Conservation (phyloP, 37 sponge, comb jelly and placozoan species). For the Spongilla lacustris region DNA sequence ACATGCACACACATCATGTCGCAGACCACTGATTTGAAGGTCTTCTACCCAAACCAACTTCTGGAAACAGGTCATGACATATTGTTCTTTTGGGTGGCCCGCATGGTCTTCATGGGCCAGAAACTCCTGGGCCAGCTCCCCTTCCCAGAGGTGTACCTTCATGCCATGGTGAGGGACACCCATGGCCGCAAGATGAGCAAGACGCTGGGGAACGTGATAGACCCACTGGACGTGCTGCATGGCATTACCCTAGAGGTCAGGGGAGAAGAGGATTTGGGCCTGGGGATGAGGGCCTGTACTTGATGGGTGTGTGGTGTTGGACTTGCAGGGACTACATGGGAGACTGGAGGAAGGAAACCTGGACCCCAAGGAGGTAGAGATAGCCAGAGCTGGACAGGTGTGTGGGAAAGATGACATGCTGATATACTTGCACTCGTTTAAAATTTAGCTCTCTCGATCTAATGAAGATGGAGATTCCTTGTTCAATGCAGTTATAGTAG, state of each 20-base stretch:
- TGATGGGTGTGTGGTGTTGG: not conserved
- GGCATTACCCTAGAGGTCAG: conserved; percentile 89
- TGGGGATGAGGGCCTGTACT: conserved; percentile 1
- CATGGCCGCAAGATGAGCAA: conserved; percentile 99
- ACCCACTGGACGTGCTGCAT: conserved; percentile 88
- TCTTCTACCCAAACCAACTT: conserved; percentile 87
- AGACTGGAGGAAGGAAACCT: conserved; percentile 72
- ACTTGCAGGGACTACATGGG: conserved; percentile 70
- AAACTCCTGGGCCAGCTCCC: conserved; percentile 92
- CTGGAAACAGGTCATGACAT: conserved; percentile 99
- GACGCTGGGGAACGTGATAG: conserved; percentile 96
- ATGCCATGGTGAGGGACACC: conserved; percentile 97
- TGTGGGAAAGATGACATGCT: not conserved
- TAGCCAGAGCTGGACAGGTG: conserved; percentile 88
- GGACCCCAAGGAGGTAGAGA: conserved; percentile 84
- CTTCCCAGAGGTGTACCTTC: conserved; percentile 93
- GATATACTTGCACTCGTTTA: no score
- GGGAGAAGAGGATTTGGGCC: not conserved
- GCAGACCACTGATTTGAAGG: conserved; percentile 77
- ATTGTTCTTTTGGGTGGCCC: conserved; percentile 99
- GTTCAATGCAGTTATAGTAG: no score
- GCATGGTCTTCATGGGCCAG: conserved; percentile 95
- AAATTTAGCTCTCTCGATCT: no score
- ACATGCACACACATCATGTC: not conserved
- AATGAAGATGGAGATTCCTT: no score